A percentile compares a stretch with the other conserved stretches of the same genome.
Conservation (phyloP, 2,113 vertebrate species). For the Castor canadensis region DNA sequence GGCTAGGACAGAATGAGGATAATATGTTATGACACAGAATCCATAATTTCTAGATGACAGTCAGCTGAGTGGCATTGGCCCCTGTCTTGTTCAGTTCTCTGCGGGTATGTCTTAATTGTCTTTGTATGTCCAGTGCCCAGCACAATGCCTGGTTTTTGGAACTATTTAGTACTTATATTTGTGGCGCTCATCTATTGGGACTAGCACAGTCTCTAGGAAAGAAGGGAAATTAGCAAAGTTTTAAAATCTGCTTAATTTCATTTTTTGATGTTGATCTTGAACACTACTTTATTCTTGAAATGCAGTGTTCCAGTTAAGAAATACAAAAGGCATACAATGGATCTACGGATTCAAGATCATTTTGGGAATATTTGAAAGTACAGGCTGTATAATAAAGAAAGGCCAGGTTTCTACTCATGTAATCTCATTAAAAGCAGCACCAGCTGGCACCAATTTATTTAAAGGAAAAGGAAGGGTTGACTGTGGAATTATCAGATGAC, state of each 20-base stretch:
- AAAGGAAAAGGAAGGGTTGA: not conserved
- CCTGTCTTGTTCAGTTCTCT: conserved; percentile 3
- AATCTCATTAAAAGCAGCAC: conserved; percentile 45
- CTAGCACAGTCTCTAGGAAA: not conserved
- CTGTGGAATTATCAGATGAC: conserved; percentile 6
- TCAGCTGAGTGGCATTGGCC: not conserved
- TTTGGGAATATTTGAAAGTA: not conserved
- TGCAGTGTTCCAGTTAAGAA: conserved; percentile 5
- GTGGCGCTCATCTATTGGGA: not conserved
- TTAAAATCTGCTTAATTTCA: not conserved
- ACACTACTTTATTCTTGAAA: not conserved
- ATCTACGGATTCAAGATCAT: conserved; percentile 3
- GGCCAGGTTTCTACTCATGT: not conserved
- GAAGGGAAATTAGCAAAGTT: not conserved
- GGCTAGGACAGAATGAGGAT: not conserved
- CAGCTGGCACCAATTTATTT: conserved; percentile 10
- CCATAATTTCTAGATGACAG: not conserved
- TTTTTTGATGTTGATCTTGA: not conserved
- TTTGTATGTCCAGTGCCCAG: not conserved
- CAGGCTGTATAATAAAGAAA: not conserved
- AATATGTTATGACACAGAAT: conserved; percentile 2
- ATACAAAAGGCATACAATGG: not conserved
- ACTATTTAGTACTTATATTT: not conserved
- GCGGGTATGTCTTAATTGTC: conserved; percentile 10
- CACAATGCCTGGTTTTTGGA: conserved; percentile 1